phyloP scores from a whole-genome alignment of 2,113 vertebrate species.

The Pristiophorus japonicus region DNA sequence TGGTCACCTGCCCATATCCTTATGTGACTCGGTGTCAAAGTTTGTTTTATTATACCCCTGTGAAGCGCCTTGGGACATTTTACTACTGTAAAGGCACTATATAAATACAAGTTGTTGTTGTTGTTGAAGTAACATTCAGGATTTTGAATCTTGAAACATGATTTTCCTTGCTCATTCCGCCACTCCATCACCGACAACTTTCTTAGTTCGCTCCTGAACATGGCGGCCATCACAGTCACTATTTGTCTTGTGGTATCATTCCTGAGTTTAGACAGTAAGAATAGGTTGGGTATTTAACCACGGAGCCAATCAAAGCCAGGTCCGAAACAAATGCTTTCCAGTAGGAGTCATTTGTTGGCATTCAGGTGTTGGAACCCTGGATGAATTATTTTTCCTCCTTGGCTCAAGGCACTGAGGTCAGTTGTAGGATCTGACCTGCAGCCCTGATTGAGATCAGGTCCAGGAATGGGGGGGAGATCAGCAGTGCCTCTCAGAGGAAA shows the following conservation, averaged over 20 bases:
- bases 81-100: too few species aligned
- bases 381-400: not conserved
- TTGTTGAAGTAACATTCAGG: not conserved
- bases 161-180: not conserved
- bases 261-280: not conserved
- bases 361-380: not conserved
- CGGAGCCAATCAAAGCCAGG: not conserved
- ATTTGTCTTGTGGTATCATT: too few species aligned
- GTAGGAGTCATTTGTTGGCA: not conserved
- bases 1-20: too few species aligned
- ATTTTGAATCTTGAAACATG: not conserved
- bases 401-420: too few species aligned
- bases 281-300: not conserved
- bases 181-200: not conserved
- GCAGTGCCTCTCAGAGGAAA: too few species aligned
- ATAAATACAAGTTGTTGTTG: too few species aligned
- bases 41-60: too few species aligned
- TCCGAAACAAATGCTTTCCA: not conserved
- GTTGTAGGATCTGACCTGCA: too few species aligned
- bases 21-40: too few species aligned
- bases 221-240: not conserved
- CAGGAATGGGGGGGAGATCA: too few species aligned
- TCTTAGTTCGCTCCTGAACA: not conserved
- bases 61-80: too few species aligned
- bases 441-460: too few species aligned